Evolutionary conservation across 2,888 invertebrate species (phyloP), one percentile per base, ranked within the genome.

Genomic region (Macropis europaea): DNA sequence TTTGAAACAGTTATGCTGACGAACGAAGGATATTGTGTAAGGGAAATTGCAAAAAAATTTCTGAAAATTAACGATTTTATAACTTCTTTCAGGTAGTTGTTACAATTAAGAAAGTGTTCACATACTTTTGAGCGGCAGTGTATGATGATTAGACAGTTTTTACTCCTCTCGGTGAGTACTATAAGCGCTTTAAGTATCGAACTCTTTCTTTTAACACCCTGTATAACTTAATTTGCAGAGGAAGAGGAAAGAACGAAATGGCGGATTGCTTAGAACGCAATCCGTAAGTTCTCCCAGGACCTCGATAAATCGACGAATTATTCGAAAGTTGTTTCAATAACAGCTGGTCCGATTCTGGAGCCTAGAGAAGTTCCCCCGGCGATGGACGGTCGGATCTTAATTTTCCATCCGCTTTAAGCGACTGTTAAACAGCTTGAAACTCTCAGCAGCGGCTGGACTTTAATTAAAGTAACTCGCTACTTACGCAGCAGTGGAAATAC

Each of bases 261-360:
- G 52, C n/a, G 42, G 32, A 17, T 26, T 28, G 42, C 40, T 42
- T 43, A 32, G 43, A 42, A 32, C 54, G 22, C 54, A 22, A 43
- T 42, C 6, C 26, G 22, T 34, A 60, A 59, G 36, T 63, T 32
- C 38, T 42, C n/a, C 24, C 45, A 45, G 45, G 42, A 26, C n/a
- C 32, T 22, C 34, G 22, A 42, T 56, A 56, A 66, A 66, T 68
- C 42, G 54, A 30, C 47, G 66, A 50, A 66, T 66, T 56, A 68
- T 66, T 42, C 67, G 32, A n/a, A 56, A 66, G 48, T 66, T 42
- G 66, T 68, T 66, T 66, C 54, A 66, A 68, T 68, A 66, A 48
- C 66, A 54, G 54, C 15, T 47, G 47, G 64, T 59, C 15, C 53
- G 47, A 67, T 59, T 47, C 53, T 22, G 19, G 1, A n/a, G 6